phyloP scores from a whole-genome alignment of 2,113 vertebrate genomes.

The Rhinopomastus cyanomelas region DNA sequence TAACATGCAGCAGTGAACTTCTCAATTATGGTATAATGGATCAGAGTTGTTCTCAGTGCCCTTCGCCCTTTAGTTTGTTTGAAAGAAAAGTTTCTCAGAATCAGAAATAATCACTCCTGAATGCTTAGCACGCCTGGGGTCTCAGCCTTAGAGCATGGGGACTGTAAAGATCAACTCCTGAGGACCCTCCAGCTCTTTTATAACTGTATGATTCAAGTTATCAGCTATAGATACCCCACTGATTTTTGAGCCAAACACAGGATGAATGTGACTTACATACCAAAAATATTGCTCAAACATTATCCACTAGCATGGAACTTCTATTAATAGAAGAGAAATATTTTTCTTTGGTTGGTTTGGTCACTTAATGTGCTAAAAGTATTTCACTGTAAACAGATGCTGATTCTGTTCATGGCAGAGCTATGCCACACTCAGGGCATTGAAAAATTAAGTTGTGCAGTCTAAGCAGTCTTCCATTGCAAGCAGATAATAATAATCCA shows the following conservation, averaged over 20 bases:
- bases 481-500: background rate
- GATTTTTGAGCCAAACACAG: background rate
- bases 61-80: conserved; percentile 65
- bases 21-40: conserved; percentile 59
- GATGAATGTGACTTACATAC: background rate
- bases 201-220: background rate
- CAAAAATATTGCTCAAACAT: background rate
- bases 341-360: background rate
- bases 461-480: background rate
- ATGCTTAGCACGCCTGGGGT: conserved; percentile 39
- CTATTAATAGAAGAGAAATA: background rate
- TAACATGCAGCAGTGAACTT: conserved; percentile 55
- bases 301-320: background rate
- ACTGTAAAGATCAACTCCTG: conserved; percentile 7
- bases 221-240: background rate
- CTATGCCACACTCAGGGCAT: background rate
- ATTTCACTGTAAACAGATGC: background rate
- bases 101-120: conserved; percentile 52
- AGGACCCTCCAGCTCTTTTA: background rate
- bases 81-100: conserved; percentile 68
- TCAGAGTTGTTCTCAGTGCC: conserved; percentile 61
- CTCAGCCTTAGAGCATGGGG: conserved; percentile 3
- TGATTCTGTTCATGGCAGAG: background rate
- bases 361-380: background rate
- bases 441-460: background rate